Evolutionary conservation across 30 jellyfish, hydroid and myxozoan species (phyloP).

Genomic region (Rhopilema esculentum): DNA sequence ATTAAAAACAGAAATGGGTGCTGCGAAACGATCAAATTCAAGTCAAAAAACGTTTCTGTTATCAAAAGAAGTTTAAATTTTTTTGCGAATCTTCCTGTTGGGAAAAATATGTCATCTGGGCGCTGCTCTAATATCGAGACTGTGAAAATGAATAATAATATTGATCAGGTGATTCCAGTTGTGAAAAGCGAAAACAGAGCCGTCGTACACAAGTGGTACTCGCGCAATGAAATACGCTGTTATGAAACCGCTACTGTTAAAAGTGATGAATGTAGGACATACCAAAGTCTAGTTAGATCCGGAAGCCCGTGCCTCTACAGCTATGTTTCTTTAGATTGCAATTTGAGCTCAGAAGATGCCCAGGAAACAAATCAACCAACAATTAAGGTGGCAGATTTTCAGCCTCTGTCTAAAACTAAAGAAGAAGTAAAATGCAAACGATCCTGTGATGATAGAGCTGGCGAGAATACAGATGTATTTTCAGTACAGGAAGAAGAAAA

Average conservation of each 20-base stretch:
- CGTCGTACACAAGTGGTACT: neutral
- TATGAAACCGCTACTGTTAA: neutral
- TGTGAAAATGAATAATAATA: too few species aligned
- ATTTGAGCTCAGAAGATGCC: neutral
- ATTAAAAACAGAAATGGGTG: neutral
- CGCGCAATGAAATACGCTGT: neutral
- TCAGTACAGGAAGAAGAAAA: too few species aligned
- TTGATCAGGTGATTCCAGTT: neutral
- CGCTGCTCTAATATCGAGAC: too few species aligned
- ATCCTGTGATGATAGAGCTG: neutral
- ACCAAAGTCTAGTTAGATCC: neutral
- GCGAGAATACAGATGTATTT: too few species aligned
- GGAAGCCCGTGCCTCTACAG: neutral
- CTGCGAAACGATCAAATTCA: constrained; percentile 1
- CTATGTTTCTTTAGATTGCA: neutral
- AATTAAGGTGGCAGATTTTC: neutral
- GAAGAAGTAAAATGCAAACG: neutral
- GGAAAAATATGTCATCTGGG: too few species aligned
- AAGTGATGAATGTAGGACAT: neutral
- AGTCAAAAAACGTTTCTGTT: neutral
- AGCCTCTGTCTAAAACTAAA: neutral
- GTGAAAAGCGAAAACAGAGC: neutral
- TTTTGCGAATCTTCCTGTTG: constrained; percentile 12
- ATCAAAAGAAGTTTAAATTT: neutral
- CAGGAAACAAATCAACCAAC: neutral